Conservation (phyloP, 2,888 invertebrate species). For the Cheilosia pagana region DNA sequence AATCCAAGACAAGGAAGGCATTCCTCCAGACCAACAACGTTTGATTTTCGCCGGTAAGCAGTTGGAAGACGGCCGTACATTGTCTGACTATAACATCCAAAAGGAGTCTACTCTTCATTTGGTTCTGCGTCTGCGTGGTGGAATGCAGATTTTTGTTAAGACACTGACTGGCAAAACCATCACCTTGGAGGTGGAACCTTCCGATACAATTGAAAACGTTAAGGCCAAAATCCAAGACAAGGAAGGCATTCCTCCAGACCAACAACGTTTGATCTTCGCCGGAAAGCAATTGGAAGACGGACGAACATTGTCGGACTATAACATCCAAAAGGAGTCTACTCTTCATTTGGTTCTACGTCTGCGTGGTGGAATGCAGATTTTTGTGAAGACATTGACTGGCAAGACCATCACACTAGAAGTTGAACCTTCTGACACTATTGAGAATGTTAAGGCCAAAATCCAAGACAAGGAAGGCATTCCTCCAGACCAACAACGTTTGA, state of each 20-base stretch:
- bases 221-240: constrained; percentile 80
- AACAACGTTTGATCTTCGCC: constrained; percentile 80
- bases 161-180: constrained; percentile 80
- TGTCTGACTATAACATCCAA: constrained; percentile 72
- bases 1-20: constrained; percentile 1
- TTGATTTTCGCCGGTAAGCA: constrained; percentile 3
- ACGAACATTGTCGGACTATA: constrained; percentile 90
- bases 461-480: constrained; percentile 77
- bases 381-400: too few species aligned
- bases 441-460: constrained; percentile 77
- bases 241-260: constrained; percentile 80
- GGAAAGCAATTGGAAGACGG: constrained; percentile 88
- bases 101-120: constrained; percentile 75
- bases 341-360: constrained; percentile 91
- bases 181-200: constrained; percentile 78
- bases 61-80: neutral
- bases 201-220: constrained; percentile 79
- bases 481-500: constrained; percentile 76
- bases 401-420: neutral
- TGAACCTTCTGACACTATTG: constrained; percentile 72
- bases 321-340: constrained; percentile 79
- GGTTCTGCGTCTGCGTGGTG: constrained; percentile 67
- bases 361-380: constrained; percentile 62
- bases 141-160: constrained; percentile 81
- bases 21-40: constrained; percentile 1